Conservation (phyloP, 2,797 vertebrate species). For the Lateolabrax maculatus region DNA sequence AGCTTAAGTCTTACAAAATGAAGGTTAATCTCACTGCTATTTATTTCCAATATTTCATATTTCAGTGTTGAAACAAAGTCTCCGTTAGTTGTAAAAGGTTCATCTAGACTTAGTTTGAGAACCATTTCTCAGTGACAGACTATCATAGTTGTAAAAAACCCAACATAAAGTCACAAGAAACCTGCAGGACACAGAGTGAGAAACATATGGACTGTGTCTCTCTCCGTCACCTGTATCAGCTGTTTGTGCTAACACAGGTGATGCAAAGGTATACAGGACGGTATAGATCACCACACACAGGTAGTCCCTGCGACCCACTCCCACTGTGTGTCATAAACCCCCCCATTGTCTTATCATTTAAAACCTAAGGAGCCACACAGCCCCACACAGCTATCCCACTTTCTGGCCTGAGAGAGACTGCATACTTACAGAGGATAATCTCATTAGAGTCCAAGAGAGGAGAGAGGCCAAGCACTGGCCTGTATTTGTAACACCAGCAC, state of each 20-base stretch:
- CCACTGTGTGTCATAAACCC: neutral
- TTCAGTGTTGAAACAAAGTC: slow-evolving; percentile 1
- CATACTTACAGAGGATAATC: slow-evolving; percentile 87
- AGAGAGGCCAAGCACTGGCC: slow-evolving; percentile 62
- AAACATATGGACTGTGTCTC: neutral
- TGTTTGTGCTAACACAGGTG: neutral
- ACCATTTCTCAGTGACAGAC: neutral
- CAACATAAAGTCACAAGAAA: neutral
- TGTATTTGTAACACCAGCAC: slow-evolving; percentile 77
- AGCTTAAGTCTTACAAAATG: neutral
- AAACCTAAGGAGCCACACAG: slow-evolving; percentile 41
- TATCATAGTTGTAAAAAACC: neutral
- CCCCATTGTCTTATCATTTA: neutral
- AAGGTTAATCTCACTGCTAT: neutral
- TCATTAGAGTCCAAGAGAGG: slow-evolving; percentile 78
- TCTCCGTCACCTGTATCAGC: neutral
- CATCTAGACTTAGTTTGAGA: neutral
- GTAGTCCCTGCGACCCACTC: neutral
- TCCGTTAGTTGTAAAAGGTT: neutral
- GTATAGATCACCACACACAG: neutral
- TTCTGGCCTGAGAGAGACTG: slow-evolving; percentile 72
- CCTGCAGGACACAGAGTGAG: neutral
- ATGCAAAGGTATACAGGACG: neutral
- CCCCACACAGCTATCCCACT: slow-evolving; percentile 75
- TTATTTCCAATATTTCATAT: neutral